A percentile compares a stretch with the other conserved stretches of the same genome.
phyloP scores from a whole-genome alignment of 2,888 invertebrate genomes.

The Himalopsyche anomala region DNA sequence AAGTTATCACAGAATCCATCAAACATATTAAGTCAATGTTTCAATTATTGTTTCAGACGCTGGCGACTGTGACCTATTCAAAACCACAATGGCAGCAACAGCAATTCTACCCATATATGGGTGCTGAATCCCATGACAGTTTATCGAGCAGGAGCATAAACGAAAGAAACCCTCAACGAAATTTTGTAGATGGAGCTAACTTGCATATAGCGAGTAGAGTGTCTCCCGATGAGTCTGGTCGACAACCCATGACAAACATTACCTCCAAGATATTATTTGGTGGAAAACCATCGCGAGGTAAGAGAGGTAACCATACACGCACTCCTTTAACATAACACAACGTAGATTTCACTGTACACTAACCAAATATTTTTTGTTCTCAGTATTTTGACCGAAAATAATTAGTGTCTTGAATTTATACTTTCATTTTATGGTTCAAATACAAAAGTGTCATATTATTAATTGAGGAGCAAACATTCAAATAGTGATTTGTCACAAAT shows the following conservation, averaged over 20 bases:
- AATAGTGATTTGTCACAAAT: no score
- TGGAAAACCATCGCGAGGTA: conserved; percentile 35
- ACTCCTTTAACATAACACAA: conserved; percentile 5
- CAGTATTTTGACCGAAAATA: neutral
- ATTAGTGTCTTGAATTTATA: no score
- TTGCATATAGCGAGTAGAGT: neutral
- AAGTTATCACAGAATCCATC: no score
- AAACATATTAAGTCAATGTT: neutral
- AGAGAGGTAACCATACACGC: conserved; percentile 37
- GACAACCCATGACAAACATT: neutral
- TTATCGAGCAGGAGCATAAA: neutral
- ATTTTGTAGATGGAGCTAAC: neutral
- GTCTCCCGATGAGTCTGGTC: neutral
- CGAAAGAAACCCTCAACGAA: neutral
- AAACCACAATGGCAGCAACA: neutral
- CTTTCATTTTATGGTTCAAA: no score
- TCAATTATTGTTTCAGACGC: neutral
- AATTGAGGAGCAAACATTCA: no score
- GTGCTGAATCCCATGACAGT: neutral
- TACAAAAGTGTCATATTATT: no score
- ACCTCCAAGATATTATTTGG: conserved; percentile 36
- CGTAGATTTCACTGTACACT: conserved; percentile 20
- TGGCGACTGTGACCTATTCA: conserved; percentile 14
- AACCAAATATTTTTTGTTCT: neutral
- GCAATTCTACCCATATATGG: neutral